Evolutionary conservation across 2,113 vertebrate genomes (phyloP).

Genomic region (Picathartes gymnocephalus): DNA sequence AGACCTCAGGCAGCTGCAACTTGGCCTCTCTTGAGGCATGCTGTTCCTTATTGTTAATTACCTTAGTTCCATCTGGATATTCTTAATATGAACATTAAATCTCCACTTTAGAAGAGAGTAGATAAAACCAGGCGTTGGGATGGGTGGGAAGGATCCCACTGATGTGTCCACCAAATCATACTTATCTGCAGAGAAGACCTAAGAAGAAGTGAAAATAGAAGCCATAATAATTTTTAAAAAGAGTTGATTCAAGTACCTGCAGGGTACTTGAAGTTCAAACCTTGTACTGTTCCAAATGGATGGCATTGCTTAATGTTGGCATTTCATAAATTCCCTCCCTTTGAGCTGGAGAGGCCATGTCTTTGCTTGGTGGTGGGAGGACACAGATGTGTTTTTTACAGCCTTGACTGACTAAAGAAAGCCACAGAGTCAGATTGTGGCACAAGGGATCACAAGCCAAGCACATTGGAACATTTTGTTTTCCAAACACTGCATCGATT

Average conservation of each 20-base stretch:
- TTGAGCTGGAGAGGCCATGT: not conserved
- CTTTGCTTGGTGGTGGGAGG: not conserved
- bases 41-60: slow-evolving; percentile 21
- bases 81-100: not conserved
- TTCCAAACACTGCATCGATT: not conserved
- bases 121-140: not conserved
- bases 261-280: not conserved
- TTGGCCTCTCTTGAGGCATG: not conserved
- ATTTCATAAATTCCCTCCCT: not conserved
- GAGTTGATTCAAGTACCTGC: not conserved
- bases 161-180: not conserved
- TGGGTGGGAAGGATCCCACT: not conserved
- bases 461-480: not conserved
- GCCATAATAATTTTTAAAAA: not conserved
- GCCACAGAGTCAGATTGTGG: not conserved
- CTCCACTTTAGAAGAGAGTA: not conserved
- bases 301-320: not conserved
- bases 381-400: not conserved
- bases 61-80: slow-evolving; percentile 16
- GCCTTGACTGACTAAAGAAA: not conserved
- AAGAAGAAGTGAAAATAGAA: not conserved
- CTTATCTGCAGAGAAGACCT: not conserved
- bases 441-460: not conserved
- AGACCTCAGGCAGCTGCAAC: not conserved
- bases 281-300: not conserved